Base-by-base conservation (phyloP, 2,888 invertebrate genomes). In the Nemoura dubitans region DNA sequence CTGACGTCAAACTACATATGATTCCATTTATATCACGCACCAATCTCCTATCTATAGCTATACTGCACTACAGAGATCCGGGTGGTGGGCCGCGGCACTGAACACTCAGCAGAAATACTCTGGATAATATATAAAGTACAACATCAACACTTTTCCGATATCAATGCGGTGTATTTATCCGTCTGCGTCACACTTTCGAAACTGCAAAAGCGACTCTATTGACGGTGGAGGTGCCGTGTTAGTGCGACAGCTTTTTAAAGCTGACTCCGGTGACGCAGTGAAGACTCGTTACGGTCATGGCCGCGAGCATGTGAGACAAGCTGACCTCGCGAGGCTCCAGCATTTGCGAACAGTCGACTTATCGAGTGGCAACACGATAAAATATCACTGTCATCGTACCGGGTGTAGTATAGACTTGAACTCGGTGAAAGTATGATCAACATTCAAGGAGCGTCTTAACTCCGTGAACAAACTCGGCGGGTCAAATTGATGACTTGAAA, bases 1-100 rank as follows among this genome's bases (percentile, higher is more conserved):
- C 30, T 81, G 28, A 76, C 84, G 84, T 84, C 59, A 84, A 28
- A 27, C 59, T 27, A 28, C 25, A 84, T 84, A 84, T 59, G 84
- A 43, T 84, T 84, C 59, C 84, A 84, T 84, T 84, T 84, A 28
- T 76, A 76, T 28, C 76, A 84, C 59, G 28, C 43, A 59, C 59
- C 76, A 84, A 84, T 84, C 84, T 84, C 25, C 16, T 30, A 30
- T 5, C 30, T 21, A 28, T 30, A 7, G 81, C 36, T 36, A n/a
- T 36, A 36, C 16, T 59, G 59, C n/a, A n/a, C n/a, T n/a, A n/a
- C n/a, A n/a, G n/a, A n/a, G 2, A 59, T 59, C 21, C 16, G 16
- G 59, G 59, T 59, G 10, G 16, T 59, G 59, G 59, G 6, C 14
- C 1, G 14, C 6, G 14, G 10, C 59, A 21, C 59, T 59, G 21